Evolutionary conservation across 2,888 invertebrate species (phyloP), one percentile per base, ranked within the genome.

Genomic region (Iselma pallidipennis): DNA sequence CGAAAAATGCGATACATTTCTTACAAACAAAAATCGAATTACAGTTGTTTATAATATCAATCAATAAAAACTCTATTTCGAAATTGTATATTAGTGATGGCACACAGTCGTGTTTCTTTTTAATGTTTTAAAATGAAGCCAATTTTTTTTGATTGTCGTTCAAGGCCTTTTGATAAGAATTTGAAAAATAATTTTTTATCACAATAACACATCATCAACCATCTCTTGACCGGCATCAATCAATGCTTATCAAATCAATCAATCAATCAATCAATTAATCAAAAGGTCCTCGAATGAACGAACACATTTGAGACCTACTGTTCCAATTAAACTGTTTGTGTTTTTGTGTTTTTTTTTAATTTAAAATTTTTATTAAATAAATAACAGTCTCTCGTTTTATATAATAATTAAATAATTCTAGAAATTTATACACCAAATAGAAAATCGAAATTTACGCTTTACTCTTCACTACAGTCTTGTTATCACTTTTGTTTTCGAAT

Each of bases 401-500:
- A 29, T n/a, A n/a, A n/a, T n/a, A n/a, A 45, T 25, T 28, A 25
- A 29, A 25, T 37, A 37, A 37, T 33, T 33, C 4, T 9, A 16
- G 14, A 16, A n/a, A 37, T 16, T 16, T 37, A 29, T 29, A 16
- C 31, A 31, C 31, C n/a, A n/a, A n/a, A n/a, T n/a, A n/a, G 31
- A 31, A n/a, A 19, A 51, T 57, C 19, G 33, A 19, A 3, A 25
- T 12, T 6, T 48, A 26, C 4, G 49, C 49, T 28, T 49, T 31
- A 49, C 14, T 19, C n/a, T 55, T 31, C 50, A 50, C 50, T 50
- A 53, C 19, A 16, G 12, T 66, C 63, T 57, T 45, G 16, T 45
- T 45, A 45, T 45, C 45, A 45, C 45, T 53, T 33, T 81, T 82
- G 72, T 85, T 87, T 81, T 92, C 92, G 76, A 92, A 92, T 78